Conservation (phyloP, 2,113 vertebrate species). For the Taurulus bubalis region DNA sequence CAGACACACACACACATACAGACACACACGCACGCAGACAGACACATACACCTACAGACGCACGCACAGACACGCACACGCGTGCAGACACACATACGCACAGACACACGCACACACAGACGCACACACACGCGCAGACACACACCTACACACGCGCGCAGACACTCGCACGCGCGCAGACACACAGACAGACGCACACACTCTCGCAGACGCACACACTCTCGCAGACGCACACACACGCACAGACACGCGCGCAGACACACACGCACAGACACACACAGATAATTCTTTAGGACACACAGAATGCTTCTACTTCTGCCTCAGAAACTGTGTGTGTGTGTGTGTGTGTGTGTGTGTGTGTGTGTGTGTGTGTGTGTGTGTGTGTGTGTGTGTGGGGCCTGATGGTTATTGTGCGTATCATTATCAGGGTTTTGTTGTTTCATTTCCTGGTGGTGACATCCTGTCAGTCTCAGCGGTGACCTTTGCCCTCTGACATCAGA, state of each 20-base stretch:
- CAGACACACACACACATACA: background rate
- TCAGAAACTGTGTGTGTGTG: too few species aligned
- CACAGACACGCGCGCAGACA: background rate
- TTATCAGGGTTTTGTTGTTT: conserved; percentile 50
- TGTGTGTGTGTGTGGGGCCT: background rate
- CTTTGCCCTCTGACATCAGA: conserved; percentile 22
- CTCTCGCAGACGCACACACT: too few species aligned
- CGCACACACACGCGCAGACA: background rate
- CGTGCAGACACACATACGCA: conserved; percentile 9
- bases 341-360: too few species aligned
- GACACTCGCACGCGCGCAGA: background rate
- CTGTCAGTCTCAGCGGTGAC: conserved; percentile 45
- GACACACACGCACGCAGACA: background rate
- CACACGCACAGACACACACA: background rate
- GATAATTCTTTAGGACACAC: too few species aligned
- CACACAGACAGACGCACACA: background rate
- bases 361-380: too few species aligned
- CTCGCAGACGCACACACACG: too few species aligned
- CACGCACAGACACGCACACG: too few species aligned
- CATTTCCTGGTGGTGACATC: conserved; percentile 59
- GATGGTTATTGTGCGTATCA: background rate
- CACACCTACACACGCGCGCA: too few species aligned
- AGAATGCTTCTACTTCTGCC: too few species aligned
- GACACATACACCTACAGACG: too few species aligned
- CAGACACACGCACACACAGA: background rate